Evolutionary conservation across 2,888 invertebrate species (phyloP).

Genomic region (Hoplodrina blanda): DNA sequence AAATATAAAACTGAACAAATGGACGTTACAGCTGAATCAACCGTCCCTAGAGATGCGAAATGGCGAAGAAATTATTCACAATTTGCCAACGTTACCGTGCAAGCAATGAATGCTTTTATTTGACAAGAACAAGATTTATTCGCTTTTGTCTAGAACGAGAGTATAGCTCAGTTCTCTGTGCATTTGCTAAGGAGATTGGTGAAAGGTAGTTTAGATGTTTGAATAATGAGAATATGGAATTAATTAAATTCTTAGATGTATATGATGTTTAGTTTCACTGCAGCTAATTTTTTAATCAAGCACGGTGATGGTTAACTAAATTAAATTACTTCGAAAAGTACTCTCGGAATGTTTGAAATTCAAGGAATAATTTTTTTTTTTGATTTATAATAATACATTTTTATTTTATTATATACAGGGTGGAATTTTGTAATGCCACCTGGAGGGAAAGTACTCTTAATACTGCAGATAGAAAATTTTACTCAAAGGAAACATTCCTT

Average conservation of each 20-base stretch:
- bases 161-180: conserved; percentile 11
- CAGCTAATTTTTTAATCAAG: not conserved
- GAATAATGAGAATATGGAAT: conserved; percentile 12
- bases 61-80: conserved; percentile 55
- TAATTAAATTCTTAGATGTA: conserved; percentile 31
- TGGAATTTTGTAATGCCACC: no score
- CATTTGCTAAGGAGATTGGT: conserved; percentile 2
- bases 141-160: conserved; percentile 30
- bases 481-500: no score
- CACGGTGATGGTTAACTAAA: no score
- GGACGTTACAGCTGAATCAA: conserved; percentile 49
- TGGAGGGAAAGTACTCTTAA: no score
- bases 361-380: no score
- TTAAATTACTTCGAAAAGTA: no score
- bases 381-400: no score
- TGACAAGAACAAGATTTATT: conserved; percentile 54
- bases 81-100: conserved; percentile 52
- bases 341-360: no score
- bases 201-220: not conserved
- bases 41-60: conserved; percentile 32
- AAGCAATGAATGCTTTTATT: conserved; percentile 51
- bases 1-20: conserved; percentile 37
- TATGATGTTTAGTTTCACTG: not conserved
- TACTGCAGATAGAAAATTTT: no score
- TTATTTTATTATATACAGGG: no score